Conservation (phyloP, 2,113 vertebrate species). For the Passer domesticus region DNA sequence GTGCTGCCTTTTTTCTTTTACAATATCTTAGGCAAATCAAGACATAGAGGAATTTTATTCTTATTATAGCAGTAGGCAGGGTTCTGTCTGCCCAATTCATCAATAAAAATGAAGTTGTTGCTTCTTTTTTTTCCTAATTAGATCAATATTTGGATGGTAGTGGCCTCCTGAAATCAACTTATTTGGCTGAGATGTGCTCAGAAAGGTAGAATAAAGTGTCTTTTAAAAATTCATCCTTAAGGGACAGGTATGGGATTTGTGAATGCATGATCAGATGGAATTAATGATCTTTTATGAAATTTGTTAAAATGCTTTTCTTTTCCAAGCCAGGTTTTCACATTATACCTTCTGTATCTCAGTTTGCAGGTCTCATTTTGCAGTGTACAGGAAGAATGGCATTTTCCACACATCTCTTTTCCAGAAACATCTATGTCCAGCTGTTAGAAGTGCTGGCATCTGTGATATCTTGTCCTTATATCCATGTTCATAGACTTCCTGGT, state of each 20-base stretch:
- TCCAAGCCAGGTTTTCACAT: neutral
- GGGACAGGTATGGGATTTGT: neutral
- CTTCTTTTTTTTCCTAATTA: neutral
- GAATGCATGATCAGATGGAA: neutral
- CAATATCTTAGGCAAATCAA: neutral
- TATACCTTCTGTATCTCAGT: neutral
- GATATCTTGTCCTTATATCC: neutral
- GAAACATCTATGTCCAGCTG: fast-evolving
- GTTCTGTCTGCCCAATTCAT: neutral
- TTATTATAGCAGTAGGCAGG: neutral
- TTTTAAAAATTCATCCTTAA: neutral
- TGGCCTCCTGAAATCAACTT: neutral
- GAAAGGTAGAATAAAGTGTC: neutral
- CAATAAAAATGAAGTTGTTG: neutral
- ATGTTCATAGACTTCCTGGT: neutral
- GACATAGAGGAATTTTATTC: neutral
- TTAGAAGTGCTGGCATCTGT: neutral
- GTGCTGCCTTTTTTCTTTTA: neutral
- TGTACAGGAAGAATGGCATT: neutral
- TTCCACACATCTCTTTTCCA: neutral
- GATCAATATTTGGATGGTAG: neutral
- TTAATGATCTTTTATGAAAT: neutral
- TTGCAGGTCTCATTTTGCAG: neutral
- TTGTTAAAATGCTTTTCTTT: neutral
- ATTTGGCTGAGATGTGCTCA: neutral